Evolutionary conservation across 2,113 vertebrate species (phyloP), one percentile per base, ranked within the genome.

Genomic region (Nothoprocta perdicaria): DNA sequence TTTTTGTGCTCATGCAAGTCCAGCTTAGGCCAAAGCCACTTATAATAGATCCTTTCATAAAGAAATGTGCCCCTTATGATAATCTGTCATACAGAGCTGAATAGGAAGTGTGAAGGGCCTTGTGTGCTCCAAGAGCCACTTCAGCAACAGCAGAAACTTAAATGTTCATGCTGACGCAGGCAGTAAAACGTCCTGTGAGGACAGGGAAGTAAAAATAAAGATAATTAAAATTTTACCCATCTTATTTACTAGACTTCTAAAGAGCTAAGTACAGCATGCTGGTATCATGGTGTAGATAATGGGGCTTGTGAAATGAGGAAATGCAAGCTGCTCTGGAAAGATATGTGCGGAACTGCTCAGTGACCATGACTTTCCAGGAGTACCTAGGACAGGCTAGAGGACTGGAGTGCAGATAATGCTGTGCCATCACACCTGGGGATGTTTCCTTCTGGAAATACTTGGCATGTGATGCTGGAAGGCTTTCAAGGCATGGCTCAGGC

Each of bases 381-480:
- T 6, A 38, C 40, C 8, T 48, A 67, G 48, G 62, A 82, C 22
- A 62, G 17, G 17, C 33, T 24, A 68, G 61, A 57, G 33, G 46
- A 45, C 4, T 1, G 1, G 14, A 67, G 14, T 12, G 40, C 26
- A 35, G 35, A 46, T 61, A 60, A 65, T 43, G 74, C 6, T 12
- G 3, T 0, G 1, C 58, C 84, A 27, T 33, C 43, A 53, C 10
- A 12, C 27, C 1, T 1, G 33, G 48, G 48, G 58, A 73, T 1
- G 8, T 40, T 84, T 38, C 13, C 38, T 84, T 88, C 48, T 1
- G 1, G 24, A 35, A 73, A 60, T 27, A 85, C 8, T 66, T 31
- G 52, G 53, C 50, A 5, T 4, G 4, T 46, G 57, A 29, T 48
- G 26, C 60, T 53, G 31, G 63, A 75, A 82, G 41, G 14, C 29